Conservation (phyloP, 2,797 vertebrate genomes). For the Macropodus opercularis region DNA sequence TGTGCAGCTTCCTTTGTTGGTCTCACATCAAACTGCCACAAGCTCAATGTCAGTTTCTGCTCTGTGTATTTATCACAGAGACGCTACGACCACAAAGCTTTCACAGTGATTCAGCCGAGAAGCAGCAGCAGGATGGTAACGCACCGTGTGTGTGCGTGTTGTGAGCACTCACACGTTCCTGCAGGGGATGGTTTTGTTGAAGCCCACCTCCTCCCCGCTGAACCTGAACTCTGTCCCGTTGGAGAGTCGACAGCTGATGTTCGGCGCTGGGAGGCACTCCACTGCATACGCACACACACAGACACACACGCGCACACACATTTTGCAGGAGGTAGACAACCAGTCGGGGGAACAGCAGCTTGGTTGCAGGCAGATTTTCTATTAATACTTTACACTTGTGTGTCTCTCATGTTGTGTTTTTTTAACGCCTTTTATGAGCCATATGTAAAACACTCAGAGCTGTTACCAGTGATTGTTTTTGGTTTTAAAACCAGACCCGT, state of each 20-base stretch:
- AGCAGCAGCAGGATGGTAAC: background rate
- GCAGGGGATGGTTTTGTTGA: slow-evolving; percentile 89
- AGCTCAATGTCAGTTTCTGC: too few species aligned
- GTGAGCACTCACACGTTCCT: slow-evolving; percentile 91
- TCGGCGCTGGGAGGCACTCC: slow-evolving; percentile 89
- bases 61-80: too few species aligned
- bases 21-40: background rate
- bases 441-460: background rate
- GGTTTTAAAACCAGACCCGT: too few species aligned
- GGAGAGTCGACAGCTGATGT: slow-evolving; percentile 89
- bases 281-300: slow-evolving; percentile 46
- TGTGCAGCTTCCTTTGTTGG: too few species aligned
- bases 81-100: background rate
- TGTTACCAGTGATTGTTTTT: background rate
- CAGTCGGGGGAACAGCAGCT: background rate
- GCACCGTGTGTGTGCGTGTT: slow-evolving; percentile 5
- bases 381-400: background rate
- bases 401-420: background rate
- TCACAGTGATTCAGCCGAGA: background rate
- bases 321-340: background rate
- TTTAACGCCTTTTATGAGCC: background rate
- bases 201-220: slow-evolving; percentile 89
- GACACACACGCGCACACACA: slow-evolving; percentile 9
- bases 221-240: slow-evolving; percentile 89
- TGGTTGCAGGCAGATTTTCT: too few species aligned